Percentiles rank a stretch among this genome's conserved stretches.
Evolutionary conservation across 2,888 invertebrate genomes (phyloP).

Genomic region (Catocala nupta): DNA sequence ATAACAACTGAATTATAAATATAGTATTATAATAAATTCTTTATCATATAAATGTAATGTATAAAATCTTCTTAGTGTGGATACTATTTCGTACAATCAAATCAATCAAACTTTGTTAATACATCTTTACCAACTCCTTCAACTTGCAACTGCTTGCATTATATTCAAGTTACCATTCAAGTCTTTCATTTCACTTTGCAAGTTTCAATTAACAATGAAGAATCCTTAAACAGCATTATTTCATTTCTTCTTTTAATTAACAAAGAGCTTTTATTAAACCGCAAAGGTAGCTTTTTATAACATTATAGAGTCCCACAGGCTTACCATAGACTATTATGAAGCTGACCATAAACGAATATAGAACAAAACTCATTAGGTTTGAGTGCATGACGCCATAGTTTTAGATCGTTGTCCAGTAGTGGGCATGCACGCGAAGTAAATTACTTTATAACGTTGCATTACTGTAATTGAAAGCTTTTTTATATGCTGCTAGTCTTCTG

Average conservation of each 20-base stretch:
- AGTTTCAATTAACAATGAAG: too few species aligned
- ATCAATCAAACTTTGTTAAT: too few species aligned
- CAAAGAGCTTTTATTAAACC: background rate
- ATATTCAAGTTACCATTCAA: too few species aligned
- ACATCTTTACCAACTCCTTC: too few species aligned
- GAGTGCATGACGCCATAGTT: conserved; percentile 38
- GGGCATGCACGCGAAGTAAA: conserved; percentile 38
- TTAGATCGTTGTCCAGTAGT: conserved; percentile 7
- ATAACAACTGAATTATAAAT: too few species aligned
- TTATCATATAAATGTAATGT: too few species aligned
- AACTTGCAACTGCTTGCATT: too few species aligned
- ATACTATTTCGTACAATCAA: too few species aligned
- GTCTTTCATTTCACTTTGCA: too few species aligned
- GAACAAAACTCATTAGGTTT: conserved; percentile 39
- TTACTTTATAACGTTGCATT: conserved; percentile 26
- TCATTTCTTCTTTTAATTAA: background rate
- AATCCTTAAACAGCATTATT: conserved; percentile 4
- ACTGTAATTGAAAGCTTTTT: conserved; percentile 15
- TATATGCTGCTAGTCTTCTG: background rate
- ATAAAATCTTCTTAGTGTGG: too few species aligned
- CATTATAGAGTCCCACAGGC: background rate
- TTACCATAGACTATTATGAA: conserved; percentile 3
- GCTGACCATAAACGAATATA: conserved; percentile 16
- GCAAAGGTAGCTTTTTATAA: background rate
- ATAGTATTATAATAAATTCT: too few species aligned